Conservation (phyloP, 2,888 invertebrate species). For the Tyria jacobaeae region DNA sequence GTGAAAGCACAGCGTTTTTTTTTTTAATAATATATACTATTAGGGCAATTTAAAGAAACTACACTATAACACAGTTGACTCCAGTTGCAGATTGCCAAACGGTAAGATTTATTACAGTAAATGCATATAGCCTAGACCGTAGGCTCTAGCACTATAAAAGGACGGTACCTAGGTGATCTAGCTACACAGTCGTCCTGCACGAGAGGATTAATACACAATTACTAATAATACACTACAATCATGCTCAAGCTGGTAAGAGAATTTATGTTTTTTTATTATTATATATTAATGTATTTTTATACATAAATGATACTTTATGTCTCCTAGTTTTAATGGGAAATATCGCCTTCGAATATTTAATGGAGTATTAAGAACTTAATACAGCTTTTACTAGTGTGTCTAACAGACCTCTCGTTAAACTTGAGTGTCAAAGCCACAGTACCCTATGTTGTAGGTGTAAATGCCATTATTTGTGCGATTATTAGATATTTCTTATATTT, state of each 20-base stretch:
- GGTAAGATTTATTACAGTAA: constrained; percentile 70
- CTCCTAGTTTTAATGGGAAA: no score
- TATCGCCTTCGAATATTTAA: no score
- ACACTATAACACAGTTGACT: constrained; percentile 44
- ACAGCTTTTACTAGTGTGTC: no score
- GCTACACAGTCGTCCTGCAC: constrained; percentile 62
- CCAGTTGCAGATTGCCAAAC: constrained; percentile 74
- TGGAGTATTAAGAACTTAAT: no score
- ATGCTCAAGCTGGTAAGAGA: constrained; percentile 74
- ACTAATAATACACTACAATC: constrained; percentile 45
- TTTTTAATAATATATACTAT: not conserved
- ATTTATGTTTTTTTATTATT: not conserved
- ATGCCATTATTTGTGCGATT: no score
- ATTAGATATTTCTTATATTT: no score
- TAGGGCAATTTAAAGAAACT: constrained; percentile 4
- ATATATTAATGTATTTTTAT: not conserved
- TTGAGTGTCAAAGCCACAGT: no score
- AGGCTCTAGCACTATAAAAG: constrained; percentile 74
- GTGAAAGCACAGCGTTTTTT: no score
- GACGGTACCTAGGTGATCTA: constrained; percentile 62
- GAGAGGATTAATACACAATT: constrained; percentile 53
- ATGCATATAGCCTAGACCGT: constrained; percentile 67
- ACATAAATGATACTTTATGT: no score
- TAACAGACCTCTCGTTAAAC: no score
- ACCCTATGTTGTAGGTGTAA: no score